Base-by-base conservation (phyloP, 2,797 vertebrate species). In the Hipposideros larvatus region DNA sequence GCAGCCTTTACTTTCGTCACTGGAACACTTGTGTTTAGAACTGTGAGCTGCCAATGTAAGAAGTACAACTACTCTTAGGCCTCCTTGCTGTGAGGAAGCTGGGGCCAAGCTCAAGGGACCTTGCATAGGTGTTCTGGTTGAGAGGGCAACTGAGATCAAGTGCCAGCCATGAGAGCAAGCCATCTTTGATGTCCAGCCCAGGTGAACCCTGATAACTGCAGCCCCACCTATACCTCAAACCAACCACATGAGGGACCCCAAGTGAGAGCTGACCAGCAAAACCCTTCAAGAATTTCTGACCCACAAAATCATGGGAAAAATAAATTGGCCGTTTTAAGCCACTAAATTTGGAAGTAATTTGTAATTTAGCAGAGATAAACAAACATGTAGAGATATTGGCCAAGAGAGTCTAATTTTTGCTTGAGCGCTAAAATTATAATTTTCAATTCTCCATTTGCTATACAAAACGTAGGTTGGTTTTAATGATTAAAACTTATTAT, bases 401-500 rank as follows among this genome's bases (percentile, higher is more conserved):
- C 89, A 88, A 89, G 26, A 77, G 9, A 78, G 9, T 77, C 48
- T 71, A 43, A 55, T 51, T 84, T 78, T 97, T 82, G 15, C 78
- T 70, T 15, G 37, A 94, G 26, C 73, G 31, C 63, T 65, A 77
- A 93, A 91, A 73, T 70, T 53, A 26, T 65, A 80, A 43, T 19
- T 24, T 74, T 89, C 24, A 87, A 22, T 78, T 90, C 51, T 79
- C 5, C 46, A 74, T 79, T 78, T 95, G 34, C 28, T 88, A 9
- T 83, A 37, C 13, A 34, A 79, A 73, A 77, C 16, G 4, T 37
- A 68, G 11, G 0, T 59, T 63, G 6, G 21, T 57, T 86, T 85
- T 9, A 73, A 26, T 63, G 21, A 57, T 61, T 77, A 71, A 95
- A 43, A 0, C 5, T 7, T 82, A 53, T 70, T 53, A 68, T 87